Evolutionary conservation across 2,113 vertebrate genomes (phyloP), one percentile per base, ranked within the genome.

Genomic region (Ciconia stormi): DNA sequence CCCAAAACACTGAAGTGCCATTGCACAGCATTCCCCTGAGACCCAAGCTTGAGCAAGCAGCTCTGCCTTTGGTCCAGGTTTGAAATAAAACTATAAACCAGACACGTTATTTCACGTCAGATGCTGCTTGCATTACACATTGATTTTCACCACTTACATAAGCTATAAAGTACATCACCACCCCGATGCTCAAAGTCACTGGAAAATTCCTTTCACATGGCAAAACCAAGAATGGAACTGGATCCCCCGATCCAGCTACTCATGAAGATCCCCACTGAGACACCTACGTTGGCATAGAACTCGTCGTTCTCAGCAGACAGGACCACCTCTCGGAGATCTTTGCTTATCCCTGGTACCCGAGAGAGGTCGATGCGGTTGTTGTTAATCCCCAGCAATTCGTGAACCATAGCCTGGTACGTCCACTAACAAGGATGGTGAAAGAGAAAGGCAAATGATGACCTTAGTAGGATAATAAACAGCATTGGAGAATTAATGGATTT

Each of bases 341-440:
- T 99, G 95, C 98, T 99, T 96, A 99, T 98, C 17, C 99, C 99
- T 0, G 99, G 99, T 6, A 99, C 99, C 16, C 99, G 98, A 16
- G 99, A 99, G 63, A 99, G 98, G 97, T 99, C 99, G 47, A 99
- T 99, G 61, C 99, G 97, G 96, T 99, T 99, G 98, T 99, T 99
- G 98, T 99, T 99, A 61, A 99, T 98, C 14, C 99, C 99, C 67
- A 99, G 98, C 29, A 99, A 88, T 87, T 99, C 99, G 4, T 99
- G 99, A 7, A 99, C 99, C 99, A 99, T 99, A 9, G 99, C 99
- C 97, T 99, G 99, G 95, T 99, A 99, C 0, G 99, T 99, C 99
- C 99, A 99, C 99, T 99, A 73, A n/a, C 61, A 44, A 78, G 86
- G 91, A 34, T 0, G 8, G 17, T 1, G 34, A 42, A 26, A 83